These are phyloP conservation scores for Ischnus inquisitorius DNA, from an alignment of 2,888 invertebrate species.

Conservation along the genomic window DNA sequence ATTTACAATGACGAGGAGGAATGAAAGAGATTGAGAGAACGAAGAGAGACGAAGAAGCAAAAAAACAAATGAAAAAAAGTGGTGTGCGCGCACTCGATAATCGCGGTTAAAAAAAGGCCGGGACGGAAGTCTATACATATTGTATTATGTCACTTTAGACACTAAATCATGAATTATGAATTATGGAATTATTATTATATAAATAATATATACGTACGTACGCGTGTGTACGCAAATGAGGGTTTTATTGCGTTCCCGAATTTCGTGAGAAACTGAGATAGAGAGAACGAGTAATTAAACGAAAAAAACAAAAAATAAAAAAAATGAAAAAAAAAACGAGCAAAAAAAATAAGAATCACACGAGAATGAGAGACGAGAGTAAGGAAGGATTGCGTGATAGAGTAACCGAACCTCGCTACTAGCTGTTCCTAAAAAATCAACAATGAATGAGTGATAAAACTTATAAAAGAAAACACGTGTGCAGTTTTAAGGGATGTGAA, in stretches of 20 bases:
- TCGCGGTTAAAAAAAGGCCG: constrained; percentile 58
- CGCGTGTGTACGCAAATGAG: constrained; percentile 80
- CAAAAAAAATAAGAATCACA: constrained; percentile 61
- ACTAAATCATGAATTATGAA: constrained; percentile 62
- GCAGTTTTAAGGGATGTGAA: constrained; percentile 79
- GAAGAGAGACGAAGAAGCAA: constrained; percentile 19
- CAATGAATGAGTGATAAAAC: constrained; percentile 83
- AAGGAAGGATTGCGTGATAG: constrained; percentile 84
- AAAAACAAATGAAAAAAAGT: neutral
- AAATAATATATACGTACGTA: constrained; percentile 79
- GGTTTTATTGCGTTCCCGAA: constrained; percentile 68
- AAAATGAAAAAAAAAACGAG: constrained; percentile 15
- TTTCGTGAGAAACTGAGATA: constrained; percentile 55
- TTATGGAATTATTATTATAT: constrained; percentile 68
- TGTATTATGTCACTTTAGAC: constrained; percentile 73
- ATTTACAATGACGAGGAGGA: constrained; percentile 28
- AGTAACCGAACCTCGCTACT: constrained; percentile 85
- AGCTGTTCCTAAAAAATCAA: constrained; percentile 84
- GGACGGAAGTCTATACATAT: constrained; percentile 75
- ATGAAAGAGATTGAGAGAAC: constrained; percentile 13
- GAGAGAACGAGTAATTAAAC: constrained; percentile 31
- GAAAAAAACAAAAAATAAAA: constrained; percentile 19
- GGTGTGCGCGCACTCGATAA: constrained; percentile 62
- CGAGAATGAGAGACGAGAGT: constrained; percentile 68
- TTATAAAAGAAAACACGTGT: constrained; percentile 66